A percentile compares a stretch with the other conserved stretches of the same genome.
Conservation (phyloP, 2,113 vertebrate genomes). For the Narcine bancroftii region DNA sequence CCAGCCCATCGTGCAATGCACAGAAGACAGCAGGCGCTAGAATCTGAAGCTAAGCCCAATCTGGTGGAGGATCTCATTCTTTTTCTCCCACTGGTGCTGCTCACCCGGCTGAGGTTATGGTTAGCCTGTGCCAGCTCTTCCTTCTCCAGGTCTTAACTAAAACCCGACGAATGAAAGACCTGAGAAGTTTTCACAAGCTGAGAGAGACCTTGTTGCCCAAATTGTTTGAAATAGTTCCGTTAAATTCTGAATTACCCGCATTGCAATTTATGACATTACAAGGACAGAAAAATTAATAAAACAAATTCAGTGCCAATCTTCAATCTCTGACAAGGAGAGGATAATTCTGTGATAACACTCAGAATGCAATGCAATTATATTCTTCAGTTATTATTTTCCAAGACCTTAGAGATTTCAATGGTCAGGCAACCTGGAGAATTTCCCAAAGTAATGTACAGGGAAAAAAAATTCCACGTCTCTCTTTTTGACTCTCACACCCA, state of each 20-base stretch:
- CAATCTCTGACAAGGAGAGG: not conserved
- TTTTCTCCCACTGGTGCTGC: no score
- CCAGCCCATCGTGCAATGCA: no score
- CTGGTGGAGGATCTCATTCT: no score
- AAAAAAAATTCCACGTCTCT: not conserved
- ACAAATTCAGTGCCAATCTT: not conserved
- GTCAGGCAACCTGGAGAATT: not conserved
- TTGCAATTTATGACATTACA: slow-evolving; percentile 23
- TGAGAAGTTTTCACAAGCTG: not conserved
- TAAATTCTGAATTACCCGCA: not conserved
- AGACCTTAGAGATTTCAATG: not conserved
- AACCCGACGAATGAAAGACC: not conserved
- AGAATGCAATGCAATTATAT: not conserved
- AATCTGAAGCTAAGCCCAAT: no score
- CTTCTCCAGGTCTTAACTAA: not conserved
- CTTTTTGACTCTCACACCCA: no score
- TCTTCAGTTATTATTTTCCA: not conserved
- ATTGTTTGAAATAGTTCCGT: slow-evolving; percentile 4
- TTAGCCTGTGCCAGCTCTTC: not conserved
- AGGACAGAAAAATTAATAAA: not conserved
- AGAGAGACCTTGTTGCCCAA: not conserved
- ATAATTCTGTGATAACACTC: not conserved
- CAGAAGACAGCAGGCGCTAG: no score
- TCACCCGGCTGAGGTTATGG: no score
- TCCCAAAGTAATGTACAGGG: not conserved